A percentile compares a stretch with the other conserved stretches of the same genome.
phyloP scores from a whole-genome alignment of 1,140 invertebrate species.

The Diorhabda sublineata region DNA sequence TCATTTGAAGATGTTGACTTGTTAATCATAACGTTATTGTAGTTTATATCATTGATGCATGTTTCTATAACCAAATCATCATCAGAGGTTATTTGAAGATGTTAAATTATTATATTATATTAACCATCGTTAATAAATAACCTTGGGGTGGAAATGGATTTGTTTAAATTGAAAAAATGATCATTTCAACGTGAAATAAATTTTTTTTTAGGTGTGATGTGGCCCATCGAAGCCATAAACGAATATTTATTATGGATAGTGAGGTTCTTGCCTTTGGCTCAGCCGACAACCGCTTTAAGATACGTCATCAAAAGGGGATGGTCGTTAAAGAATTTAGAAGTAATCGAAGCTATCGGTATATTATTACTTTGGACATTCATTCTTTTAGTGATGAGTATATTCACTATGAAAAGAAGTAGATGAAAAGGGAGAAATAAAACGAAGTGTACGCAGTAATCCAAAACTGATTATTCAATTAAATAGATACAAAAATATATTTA shows the following conservation, averaged over 20 bases:
- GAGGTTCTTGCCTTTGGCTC: slow-evolving; percentile 60
- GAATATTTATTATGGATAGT: slow-evolving; percentile 54
- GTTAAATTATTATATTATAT: too few relatives aligned
- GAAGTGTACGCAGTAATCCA: not conserved
- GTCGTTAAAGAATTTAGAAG: slow-evolving; percentile 31
- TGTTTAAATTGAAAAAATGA: too few relatives aligned
- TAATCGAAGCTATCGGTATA: slow-evolving; percentile 32
- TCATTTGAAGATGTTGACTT: too few relatives aligned
- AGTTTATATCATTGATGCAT: too few relatives aligned
- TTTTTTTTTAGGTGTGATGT: slow-evolving; percentile 67
- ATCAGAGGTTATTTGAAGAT: too few relatives aligned
- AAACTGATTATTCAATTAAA: too few relatives aligned
- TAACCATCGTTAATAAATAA: too few relatives aligned
- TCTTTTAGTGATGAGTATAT: not conserved
- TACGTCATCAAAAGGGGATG: slow-evolving; percentile 53
- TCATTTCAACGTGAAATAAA: too few relatives aligned
- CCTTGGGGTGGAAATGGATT: too few relatives aligned
- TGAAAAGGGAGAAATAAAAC: slow-evolving; percentile 8
- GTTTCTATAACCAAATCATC: too few relatives aligned
- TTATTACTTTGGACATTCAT: not conserved
- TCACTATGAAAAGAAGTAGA: not conserved
- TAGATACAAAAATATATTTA: too few relatives aligned
- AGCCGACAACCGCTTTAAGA: slow-evolving; percentile 60
- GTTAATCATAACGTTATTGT: too few relatives aligned
- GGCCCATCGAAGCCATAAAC: slow-evolving; percentile 82